Evolutionary conservation across 2,888 invertebrate species (phyloP).

Genomic region (Pristionchus exspectatus): DNA sequence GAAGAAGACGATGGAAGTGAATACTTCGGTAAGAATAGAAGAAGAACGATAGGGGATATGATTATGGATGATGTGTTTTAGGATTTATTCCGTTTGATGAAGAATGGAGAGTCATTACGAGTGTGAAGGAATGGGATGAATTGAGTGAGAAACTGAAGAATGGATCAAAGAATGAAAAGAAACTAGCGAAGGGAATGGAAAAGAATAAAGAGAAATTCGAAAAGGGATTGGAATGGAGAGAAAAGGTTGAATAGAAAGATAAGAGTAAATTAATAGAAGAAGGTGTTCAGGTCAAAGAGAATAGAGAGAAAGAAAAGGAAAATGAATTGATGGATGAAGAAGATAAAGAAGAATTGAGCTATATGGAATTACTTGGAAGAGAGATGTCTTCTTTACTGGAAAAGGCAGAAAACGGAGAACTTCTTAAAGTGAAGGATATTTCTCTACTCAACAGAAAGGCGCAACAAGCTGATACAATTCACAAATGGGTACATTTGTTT

Average conservation of each 20-base stretch:
- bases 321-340: neutral
- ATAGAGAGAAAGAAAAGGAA: neutral
- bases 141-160: slow-evolving; percentile 1
- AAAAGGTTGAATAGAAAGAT: neutral
- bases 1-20: neutral
- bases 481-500: slow-evolving; percentile 18
- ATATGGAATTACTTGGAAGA: neutral
- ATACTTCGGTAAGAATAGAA: neutral
- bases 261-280: neutral
- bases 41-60: neutral
- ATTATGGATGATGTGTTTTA: neutral
- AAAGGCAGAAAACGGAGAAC: slow-evolving; percentile 24
- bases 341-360: neutral
- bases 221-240: slow-evolving; percentile 18
- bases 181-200: slow-evolving; percentile 20
- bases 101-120: slow-evolving; percentile 18
- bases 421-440: slow-evolving; percentile 31
- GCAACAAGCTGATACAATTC: neutral
- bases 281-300: neutral
- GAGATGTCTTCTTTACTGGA: slow-evolving; percentile 18
- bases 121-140: slow-evolving; percentile 44
- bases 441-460: neutral
- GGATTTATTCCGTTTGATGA: slow-evolving; percentile 15
- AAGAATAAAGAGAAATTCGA: slow-evolving; percentile 3
- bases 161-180: slow-evolving; percentile 39